Evolutionary conservation across 2,113 vertebrate species (phyloP).

Genomic region (Campylomormyrus tamandua): DNA sequence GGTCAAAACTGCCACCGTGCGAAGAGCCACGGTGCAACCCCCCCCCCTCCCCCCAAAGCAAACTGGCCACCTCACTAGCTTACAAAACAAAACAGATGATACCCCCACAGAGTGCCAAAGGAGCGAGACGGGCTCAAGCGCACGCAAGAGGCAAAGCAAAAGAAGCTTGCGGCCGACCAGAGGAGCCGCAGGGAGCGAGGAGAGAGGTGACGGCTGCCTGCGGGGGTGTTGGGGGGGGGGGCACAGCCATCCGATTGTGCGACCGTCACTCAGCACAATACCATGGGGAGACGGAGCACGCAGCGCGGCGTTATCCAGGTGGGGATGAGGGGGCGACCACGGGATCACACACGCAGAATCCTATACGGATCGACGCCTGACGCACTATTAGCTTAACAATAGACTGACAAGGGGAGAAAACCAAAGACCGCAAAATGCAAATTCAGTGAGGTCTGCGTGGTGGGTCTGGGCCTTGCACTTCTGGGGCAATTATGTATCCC

Average conservation of each 20-base stretch:
- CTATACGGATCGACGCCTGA: background rate
- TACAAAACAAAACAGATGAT: constrained; percentile 5
- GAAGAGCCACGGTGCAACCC: background rate
- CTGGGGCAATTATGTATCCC: background rate
- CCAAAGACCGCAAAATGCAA: background rate
- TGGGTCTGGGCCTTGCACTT: background rate
- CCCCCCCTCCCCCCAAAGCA: background rate
- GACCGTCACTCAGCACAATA: background rate
- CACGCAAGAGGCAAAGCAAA: background rate
- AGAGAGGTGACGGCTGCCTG: background rate
- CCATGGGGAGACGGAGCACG: background rate
- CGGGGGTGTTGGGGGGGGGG: background rate
- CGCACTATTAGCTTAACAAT: background rate
- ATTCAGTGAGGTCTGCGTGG: background rate
- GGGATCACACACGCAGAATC: background rate
- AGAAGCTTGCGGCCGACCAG: background rate
- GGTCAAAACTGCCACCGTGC: background rate
- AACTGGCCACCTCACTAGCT: background rate
- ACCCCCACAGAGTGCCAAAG: background rate
- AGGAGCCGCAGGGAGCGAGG: background rate
- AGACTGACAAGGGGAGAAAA: background rate
- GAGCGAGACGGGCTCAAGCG: background rate
- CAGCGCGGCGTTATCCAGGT: background rate
- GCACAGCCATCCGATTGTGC: background rate
- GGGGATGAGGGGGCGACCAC: background rate